These are phyloP conservation scores for Erynnis tages DNA, from an alignment of 2,888 invertebrate species.

Conservation along the genomic window DNA sequence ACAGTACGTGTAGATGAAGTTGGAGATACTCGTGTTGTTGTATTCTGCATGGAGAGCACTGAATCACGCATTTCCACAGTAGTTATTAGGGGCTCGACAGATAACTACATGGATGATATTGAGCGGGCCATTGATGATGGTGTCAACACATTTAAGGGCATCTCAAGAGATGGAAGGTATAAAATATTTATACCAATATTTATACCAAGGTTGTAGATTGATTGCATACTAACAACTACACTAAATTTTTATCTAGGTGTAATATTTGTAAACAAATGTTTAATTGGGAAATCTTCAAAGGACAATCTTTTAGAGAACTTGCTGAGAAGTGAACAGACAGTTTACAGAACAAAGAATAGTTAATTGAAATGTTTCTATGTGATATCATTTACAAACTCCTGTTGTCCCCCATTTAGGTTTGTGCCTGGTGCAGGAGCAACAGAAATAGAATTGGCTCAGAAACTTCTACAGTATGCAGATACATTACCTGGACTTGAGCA, in stretches of 20 bases:
- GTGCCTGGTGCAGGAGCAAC: slow-evolving; percentile 97
- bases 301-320: too few species aligned
- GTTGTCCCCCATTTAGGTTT: too few species aligned
- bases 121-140: slow-evolving; percentile 99
- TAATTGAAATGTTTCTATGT: too few species aligned
- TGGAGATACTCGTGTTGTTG: slow-evolving; percentile 96
- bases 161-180: slow-evolving; percentile 88
- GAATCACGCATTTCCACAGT: slow-evolving; percentile 96
- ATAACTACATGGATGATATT: slow-evolving; percentile 99
- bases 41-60: slow-evolving; percentile 92
- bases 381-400: too few species aligned
- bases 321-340: too few species aligned
- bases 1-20: slow-evolving; percentile 94
- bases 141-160: slow-evolving; percentile 98
- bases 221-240: too few species aligned
- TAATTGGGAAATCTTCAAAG: too few species aligned
- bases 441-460: slow-evolving; percentile 95
- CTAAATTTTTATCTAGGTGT: too few species aligned
- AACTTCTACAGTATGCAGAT: slow-evolving; percentile 93
- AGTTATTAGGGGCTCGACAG: slow-evolving; percentile 97
- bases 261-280: too few species aligned
- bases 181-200: too few species aligned
- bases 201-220: too few species aligned
- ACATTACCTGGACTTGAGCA: slow-evolving; percentile 97
- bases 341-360: too few species aligned